Evolutionary conservation across 2,888 invertebrate genomes (phyloP), one percentile per base, ranked within the genome.

Genomic region (Nesidiocoris tenuis): DNA sequence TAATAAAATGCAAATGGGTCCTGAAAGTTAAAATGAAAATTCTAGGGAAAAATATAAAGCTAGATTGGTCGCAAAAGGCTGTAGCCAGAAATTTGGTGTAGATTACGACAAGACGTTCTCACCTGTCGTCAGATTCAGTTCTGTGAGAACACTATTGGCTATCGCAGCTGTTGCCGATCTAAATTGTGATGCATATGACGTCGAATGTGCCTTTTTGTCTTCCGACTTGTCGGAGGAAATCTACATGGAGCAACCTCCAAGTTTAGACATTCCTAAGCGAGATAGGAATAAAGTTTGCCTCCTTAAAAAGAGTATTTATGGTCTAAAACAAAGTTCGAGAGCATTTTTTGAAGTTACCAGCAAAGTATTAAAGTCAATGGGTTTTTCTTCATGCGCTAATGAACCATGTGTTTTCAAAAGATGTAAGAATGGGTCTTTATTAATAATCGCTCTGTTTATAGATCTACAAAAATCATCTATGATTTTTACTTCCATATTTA

Each of bases 251-350:
- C n/a, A n/a, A 81, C 81, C 2, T 77, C 80, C 2, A 71, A 82
- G 1, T 77, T 81, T 7, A 81, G 82, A 76, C 79, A 79, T 18
- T 80, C 83, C 9, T 82, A 80, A 57, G 82, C 82, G 82, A 75
- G 80, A 24, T 82, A 82, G n/a, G n/a, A n/a, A n/a, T n/a, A n/a
- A n/a, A n/a, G n/a, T n/a, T n/a, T n/a, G n/a, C n/a, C n/a, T n/a
- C n/a, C n/a, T n/a, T n/a, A n/a, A n/a, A n/a, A n/a, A n/a, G n/a
- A n/a, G n/a, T n/a, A n/a, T n/a, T n/a, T n/a, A n/a, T n/a, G n/a
- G n/a, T n/a, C n/a, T n/a, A n/a, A n/a, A n/a, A n/a, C n/a, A n/a
- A n/a, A n/a, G 57, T 83, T 82, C 57, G 79, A 81, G 68, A 82
- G 82, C 16, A 81, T 79, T 72, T 70, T 79, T 17, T 2, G 17